Percentiles rank a stretch among this genome's conserved stretches.
Conservation (phyloP, 2,113 vertebrate genomes). For the Smithornis capensis region DNA sequence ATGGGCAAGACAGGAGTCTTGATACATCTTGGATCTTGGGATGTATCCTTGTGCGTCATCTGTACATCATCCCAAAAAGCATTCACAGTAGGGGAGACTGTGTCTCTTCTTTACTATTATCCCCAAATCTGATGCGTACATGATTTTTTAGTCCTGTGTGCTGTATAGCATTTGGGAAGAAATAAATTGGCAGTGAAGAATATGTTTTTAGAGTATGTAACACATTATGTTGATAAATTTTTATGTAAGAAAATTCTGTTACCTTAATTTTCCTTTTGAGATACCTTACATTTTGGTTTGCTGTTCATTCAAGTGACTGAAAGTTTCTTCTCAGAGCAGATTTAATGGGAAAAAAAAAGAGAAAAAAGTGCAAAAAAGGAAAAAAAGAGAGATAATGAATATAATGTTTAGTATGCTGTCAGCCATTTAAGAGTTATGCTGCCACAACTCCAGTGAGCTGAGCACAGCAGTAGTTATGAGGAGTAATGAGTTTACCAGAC, state of each 20-base stretch:
- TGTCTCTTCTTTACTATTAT: not conserved
- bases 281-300: not conserved
- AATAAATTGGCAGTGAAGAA: not conserved
- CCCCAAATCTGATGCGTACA: not conserved
- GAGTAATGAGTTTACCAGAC: slow-evolving; percentile 45
- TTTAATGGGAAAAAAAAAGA: not conserved
- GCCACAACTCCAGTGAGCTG: slow-evolving; percentile 50
- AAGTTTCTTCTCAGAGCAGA: not conserved
- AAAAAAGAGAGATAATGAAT: not conserved
- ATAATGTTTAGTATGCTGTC: slow-evolving; percentile 20
- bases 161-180: not conserved
- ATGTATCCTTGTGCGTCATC: not conserved
- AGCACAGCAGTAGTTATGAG: slow-evolving; percentile 64
- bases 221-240: not conserved
- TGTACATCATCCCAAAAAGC: not conserved
- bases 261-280: not conserved
- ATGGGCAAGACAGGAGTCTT: not conserved
- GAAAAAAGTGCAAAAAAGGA: not conserved
- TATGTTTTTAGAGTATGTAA: not conserved
- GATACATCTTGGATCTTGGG: not conserved
- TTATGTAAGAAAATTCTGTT: not conserved
- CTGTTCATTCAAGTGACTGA: not conserved
- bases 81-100: not conserved
- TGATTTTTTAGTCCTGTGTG: not conserved
- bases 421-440: slow-evolving; percentile 37